A percentile compares a stretch with the other conserved stretches of the same genome.
Evolutionary conservation across 2,113 vertebrate genomes (phyloP).

Genomic region (Stomatorhinus ivindoensis): DNA sequence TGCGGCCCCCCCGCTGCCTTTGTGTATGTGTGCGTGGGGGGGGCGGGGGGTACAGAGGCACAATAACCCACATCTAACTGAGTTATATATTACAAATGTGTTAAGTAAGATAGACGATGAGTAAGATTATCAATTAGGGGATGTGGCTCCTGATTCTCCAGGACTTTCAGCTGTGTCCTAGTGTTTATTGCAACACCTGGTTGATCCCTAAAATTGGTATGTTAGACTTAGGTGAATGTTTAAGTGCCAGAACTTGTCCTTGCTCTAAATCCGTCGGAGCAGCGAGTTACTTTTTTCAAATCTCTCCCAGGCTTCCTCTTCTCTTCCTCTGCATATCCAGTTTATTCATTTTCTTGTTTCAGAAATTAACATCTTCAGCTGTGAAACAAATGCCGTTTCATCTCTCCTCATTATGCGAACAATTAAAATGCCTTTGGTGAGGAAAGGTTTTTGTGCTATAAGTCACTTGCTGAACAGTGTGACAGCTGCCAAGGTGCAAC

Average conservation of each 20-base stretch:
- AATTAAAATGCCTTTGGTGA: not conserved
- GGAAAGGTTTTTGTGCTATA: not conserved
- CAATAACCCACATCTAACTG: slow-evolving; percentile 13
- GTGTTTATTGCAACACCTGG: not conserved
- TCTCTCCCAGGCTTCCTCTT: not conserved
- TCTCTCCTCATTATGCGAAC: not conserved
- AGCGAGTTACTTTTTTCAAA: not conserved
- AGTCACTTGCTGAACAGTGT: not conserved
- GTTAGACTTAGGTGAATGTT: not conserved
- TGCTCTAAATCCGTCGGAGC: not conserved
- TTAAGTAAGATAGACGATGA: not conserved
- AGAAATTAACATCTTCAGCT: not conserved
- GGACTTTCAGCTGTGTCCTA: not conserved
- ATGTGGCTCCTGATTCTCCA: not conserved
- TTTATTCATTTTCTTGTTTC: not conserved
- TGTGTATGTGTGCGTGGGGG: slow-evolving; percentile 15
- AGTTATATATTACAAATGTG: not conserved
- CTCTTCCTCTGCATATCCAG: not conserved
- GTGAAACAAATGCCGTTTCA: not conserved
- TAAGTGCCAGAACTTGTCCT: not conserved
- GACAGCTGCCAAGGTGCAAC: not conserved
- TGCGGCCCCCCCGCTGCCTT: not conserved
- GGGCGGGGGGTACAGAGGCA: not conserved
- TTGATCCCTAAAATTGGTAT: not conserved
- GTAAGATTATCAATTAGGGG: not conserved